A percentile compares a stretch with the other conserved stretches of the same genome.
Conservation (phyloP, 2,888 invertebrate species). For the Girardia tigrina region DNA sequence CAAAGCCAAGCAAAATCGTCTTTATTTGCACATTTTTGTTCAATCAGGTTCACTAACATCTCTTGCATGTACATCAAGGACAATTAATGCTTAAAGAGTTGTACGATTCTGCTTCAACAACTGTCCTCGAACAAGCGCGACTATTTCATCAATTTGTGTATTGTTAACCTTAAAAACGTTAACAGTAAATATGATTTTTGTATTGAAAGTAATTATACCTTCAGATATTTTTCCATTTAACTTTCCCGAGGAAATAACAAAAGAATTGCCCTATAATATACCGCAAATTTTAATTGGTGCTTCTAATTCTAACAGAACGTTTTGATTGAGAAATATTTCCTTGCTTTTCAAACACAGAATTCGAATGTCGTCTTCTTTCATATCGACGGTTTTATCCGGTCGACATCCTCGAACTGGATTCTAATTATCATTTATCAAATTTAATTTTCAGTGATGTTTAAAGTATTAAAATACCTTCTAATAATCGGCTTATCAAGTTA, state of each 20-base stretch:
- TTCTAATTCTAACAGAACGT: slow-evolving; percentile 88
- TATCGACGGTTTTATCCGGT: slow-evolving; percentile 97
- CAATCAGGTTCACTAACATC: slow-evolving; percentile 48
- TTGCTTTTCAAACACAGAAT: slow-evolving; percentile 91
- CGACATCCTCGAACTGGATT: slow-evolving; percentile 90
- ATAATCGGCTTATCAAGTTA: too few relatives aligned
- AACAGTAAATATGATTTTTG: too few relatives aligned
- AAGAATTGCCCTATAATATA: too few relatives aligned
- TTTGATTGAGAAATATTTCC: slow-evolving; percentile 95
- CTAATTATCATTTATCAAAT: too few relatives aligned
- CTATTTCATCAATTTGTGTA: slow-evolving; percentile 65
- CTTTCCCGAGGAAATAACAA: too few relatives aligned
- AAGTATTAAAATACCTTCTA: too few relatives aligned
- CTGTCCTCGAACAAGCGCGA: slow-evolving; percentile 60
- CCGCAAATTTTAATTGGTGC: slow-evolving; percentile 98
- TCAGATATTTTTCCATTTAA: too few relatives aligned
- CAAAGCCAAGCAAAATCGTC: slow-evolving; percentile 52
- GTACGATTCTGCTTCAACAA: slow-evolving; percentile 51
- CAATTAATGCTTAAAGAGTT: slow-evolving; percentile 57
- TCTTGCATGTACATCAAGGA: slow-evolving; percentile 61
- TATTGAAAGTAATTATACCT: too few relatives aligned
- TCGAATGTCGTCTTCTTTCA: slow-evolving; percentile 91
- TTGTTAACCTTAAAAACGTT: slow-evolving; percentile 50
- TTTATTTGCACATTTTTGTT: slow-evolving; percentile 43
- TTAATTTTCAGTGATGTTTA: too few relatives aligned